Evolutionary conservation across 2,797 vertebrate species (phyloP).

Genomic region (Diceros bicornis): DNA sequence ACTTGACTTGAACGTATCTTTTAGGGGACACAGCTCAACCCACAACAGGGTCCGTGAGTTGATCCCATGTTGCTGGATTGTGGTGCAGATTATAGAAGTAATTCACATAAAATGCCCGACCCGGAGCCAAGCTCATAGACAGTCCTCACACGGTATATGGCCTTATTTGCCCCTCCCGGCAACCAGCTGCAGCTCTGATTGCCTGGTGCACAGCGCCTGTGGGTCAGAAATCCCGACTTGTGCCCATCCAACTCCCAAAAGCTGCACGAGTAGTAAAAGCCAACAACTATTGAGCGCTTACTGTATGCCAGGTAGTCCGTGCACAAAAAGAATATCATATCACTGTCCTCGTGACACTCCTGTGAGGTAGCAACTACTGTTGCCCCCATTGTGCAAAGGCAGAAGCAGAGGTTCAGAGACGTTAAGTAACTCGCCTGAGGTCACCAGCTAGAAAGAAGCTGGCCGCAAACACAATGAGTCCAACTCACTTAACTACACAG

Average conservation of each 20-base stretch:
- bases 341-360: background rate
- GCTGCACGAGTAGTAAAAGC: background rate
- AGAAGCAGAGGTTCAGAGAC: background rate
- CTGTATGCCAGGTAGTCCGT: background rate
- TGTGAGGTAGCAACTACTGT: background rate
- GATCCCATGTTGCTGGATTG: background rate
- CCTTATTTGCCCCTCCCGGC: background rate
- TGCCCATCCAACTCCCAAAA: background rate
- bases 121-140: background rate
- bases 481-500: background rate
- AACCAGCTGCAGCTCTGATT: background rate
- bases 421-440: background rate
- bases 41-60: background rate
- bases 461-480: background rate
- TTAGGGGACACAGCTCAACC: background rate
- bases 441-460: background rate
- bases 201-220: background rate
- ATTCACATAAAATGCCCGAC: background rate
- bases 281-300: rapidly evolving
- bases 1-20: too few species aligned
- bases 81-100: too few species aligned
- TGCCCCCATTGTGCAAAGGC: background rate
- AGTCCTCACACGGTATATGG: background rate
- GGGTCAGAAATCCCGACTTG: background rate
- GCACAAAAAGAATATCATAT: background rate